Evolutionary conservation across 2,113 vertebrate species (phyloP), one percentile per base, ranked within the genome.

Genomic region (Laticauda colubrina): DNA sequence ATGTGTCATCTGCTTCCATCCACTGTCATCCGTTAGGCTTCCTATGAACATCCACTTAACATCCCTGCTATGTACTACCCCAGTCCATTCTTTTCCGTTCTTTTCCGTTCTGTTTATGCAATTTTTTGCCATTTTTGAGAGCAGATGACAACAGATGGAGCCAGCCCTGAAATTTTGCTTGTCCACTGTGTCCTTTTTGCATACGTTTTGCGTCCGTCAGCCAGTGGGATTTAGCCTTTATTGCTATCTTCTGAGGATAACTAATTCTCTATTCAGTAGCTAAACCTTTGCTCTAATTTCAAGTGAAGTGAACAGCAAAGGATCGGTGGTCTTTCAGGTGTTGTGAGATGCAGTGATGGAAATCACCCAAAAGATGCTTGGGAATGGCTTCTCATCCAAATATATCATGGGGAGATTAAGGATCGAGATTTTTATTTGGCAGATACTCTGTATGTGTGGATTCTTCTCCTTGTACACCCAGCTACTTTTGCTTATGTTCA

Each of bases 381-480:
- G n/a, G 55, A 43, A 55, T 53, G 91, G 29, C 34, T 54, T 86
- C 26, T 51, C 9, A 24, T 57, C 8, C 29, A 8, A 12, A 64
- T 23, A 64, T 53, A 53, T 5, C 9, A 0, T 15, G 86, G 92
- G 3, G 1, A 6, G 18, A 87, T 85, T 18, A 23, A 3, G 51
- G 61, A 54, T 57, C 59, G 92, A 48, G 64, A 91, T 89, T 59
- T 69, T 54, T 7, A 1, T 54, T 24, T 1, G 9, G 91, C 54
- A 53, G 5, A 0, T 55, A 69, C 1, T 53, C 75, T 3, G 1
- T 56, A 21, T 21, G 24, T 93, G 86, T 26, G 9, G n/a, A 0
- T 51, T 51, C 48, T 0, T 0, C 43, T 75, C 0, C 21, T 88
- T 85, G 85, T 0, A 23, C 29, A 1, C 18, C 57, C 0, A 0